Evolutionary conservation across 2,113 vertebrate species (phyloP).

Genomic region (Camelus bactrianus): DNA sequence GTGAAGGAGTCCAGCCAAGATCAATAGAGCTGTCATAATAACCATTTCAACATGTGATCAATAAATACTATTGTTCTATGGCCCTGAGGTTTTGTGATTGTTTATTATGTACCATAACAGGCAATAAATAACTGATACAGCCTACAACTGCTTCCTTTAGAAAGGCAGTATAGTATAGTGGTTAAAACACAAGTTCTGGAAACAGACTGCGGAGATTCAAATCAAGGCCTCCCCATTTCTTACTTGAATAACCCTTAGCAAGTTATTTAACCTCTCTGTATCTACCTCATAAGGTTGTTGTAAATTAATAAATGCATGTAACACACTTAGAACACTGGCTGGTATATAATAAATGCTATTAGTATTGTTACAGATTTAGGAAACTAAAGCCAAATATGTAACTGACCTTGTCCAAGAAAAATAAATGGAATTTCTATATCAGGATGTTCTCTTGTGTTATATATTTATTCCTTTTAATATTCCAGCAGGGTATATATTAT

Average conservation of each 20-base stretch:
- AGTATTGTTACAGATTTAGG: not conserved
- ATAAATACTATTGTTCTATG: conserved; percentile 2
- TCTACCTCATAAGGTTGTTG: not conserved
- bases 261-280: not conserved
- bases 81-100: not conserved
- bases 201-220: not conserved
- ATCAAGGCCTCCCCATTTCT: not conserved
- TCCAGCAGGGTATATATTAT: not conserved
- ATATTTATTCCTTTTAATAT: conserved; percentile 34
- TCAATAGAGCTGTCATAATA: not conserved
- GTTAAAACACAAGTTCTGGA: not conserved
- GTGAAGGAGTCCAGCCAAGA: not conserved
- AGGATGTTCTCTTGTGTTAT: not conserved
- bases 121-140: not conserved
- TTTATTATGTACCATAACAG: not conserved
- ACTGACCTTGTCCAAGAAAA: not conserved
- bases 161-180: not conserved
- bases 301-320: conserved; percentile 23
- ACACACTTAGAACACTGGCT: not conserved
- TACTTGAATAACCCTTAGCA: not conserved
- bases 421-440: not conserved
- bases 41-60: conserved; percentile 4
- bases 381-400: conserved; percentile 49
- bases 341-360: not conserved
- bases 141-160: not conserved